Conservation (phyloP, 1,140 invertebrate genomes). For the Liolophura sinensis region DNA sequence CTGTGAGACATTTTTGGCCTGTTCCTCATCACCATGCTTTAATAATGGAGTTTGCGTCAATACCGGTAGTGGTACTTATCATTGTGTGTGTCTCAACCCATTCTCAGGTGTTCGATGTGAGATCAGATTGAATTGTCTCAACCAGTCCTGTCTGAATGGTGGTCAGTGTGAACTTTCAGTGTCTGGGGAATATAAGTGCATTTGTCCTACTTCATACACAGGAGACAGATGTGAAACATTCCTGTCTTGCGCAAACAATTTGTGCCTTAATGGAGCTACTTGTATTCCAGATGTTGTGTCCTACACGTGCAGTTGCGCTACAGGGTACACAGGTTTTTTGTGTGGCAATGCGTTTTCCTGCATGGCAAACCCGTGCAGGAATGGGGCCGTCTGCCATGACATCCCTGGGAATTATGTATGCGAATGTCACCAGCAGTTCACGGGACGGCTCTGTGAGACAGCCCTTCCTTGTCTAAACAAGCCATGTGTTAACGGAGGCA, state of each 20-base stretch:
- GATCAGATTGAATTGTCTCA: constrained; percentile 17
- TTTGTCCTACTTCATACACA: neutral
- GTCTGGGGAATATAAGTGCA: neutral
- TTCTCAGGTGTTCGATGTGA: constrained; percentile 21
- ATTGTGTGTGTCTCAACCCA: constrained; percentile 20
- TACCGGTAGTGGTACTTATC: constrained; percentile 3
- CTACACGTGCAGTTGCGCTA: constrained; percentile 5
- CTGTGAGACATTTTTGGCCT: constrained; percentile 13
- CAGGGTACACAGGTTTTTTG: constrained; percentile 4
- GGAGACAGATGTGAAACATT: neutral
- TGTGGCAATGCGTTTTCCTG: constrained; percentile 5
- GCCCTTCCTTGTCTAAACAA: constrained; percentile 4
- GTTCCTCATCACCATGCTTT: constrained; percentile 10
- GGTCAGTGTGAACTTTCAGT: constrained; percentile 3
- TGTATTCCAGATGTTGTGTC: neutral
- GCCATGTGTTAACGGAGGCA: constrained; percentile 22
- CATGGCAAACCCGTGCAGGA: neutral
- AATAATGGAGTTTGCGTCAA: constrained; percentile 13
- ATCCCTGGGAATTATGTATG: constrained; percentile 2
- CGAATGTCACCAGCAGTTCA: constrained; percentile 2
- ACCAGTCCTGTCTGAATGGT: constrained; percentile 24
- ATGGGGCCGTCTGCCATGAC: constrained; percentile 5
- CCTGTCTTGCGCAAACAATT: neutral
- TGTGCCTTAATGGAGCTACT: neutral
- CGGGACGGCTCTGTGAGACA: constrained; percentile 3